Evolutionary conservation across 2,797 vertebrate genomes (phyloP).

Genomic region (Valencia hispanica): DNA sequence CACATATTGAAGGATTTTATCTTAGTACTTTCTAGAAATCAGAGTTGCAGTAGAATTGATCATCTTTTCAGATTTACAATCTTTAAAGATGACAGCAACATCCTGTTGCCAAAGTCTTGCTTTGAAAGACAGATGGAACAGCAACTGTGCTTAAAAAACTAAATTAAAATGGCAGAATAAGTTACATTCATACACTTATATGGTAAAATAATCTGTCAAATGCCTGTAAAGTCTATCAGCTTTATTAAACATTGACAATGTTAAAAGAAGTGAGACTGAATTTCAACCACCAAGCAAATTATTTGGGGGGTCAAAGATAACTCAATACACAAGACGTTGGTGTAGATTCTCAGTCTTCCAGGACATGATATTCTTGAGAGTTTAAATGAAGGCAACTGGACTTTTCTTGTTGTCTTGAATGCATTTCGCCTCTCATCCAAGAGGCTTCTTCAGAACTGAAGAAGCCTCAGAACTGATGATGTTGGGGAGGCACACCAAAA

Average conservation of each 20-base stretch:
- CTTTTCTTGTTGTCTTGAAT: too few species aligned
- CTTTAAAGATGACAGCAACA: background rate
- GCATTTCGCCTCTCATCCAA: too few species aligned
- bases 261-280: background rate
- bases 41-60: background rate
- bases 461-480: too few species aligned
- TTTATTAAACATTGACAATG: too few species aligned
- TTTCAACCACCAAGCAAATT: background rate
- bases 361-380: too few species aligned
- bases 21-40: background rate
- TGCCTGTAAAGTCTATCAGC: background rate
- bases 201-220: background rate
- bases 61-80: background rate
- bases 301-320: background rate
- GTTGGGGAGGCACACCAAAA: too few species aligned
- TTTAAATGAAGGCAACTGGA: too few species aligned
- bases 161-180: background rate
- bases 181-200: background rate
- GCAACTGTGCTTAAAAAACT: background rate
- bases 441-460: too few species aligned
- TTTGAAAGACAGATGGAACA: background rate
- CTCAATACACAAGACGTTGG: background rate
- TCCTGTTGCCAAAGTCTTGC: background rate
- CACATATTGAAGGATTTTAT: background rate
- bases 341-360: too few species aligned